Base-by-base conservation (phyloP, 2,888 invertebrate genomes). In the Nasonia oneida region DNA sequence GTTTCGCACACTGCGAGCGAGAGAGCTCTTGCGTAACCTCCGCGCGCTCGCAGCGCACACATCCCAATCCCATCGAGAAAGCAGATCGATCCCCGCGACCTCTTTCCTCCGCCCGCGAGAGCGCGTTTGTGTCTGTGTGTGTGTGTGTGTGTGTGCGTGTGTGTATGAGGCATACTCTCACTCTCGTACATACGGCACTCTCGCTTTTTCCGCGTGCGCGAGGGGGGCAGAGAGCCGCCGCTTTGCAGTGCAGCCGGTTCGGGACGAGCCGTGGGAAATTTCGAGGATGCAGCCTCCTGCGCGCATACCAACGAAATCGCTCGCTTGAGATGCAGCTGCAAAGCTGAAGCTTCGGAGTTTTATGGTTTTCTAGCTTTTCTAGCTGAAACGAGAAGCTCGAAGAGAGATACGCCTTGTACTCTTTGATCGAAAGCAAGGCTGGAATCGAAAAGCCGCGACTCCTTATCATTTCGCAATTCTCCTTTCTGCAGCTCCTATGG, bases 21-120 rank as follows among this genome's bases (percentile, higher is more conserved):
- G 29, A 29, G 29, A 29, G 29, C 78, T 57, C 37, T 37, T 67
- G 42, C 76, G 83, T 74, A 77, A 61, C 42, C 53, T 77, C 64
- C 15, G 74, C 39, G 29, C 29, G 29, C 50, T 42, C 67, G n/a
- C 67, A n/a, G 71, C 76, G 79, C 86, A 87, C 86, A 87, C 88
- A 88, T 88, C 88, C 88, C 87, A 57, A 70, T 79, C 79, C 79
- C 79, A 79, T 87, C 87, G 90, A 89, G 89, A 89, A 89, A 89
- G 88, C 89, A 88, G 88, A 88, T 88, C 88, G 89, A 88, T 89
- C 88, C 88, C 86, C 74, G 64, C 83, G 78, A 71, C 77, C 87
- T 85, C 86, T 87, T 84, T 80, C 77, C 71, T 61, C 78, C 47
- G 23, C 29, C 81, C 83, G 39, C 76, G 64, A 75, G n/a, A 29